Conservation (phyloP, 1,140 invertebrate genomes). For the Ptiloglossa arizonensis region DNA sequence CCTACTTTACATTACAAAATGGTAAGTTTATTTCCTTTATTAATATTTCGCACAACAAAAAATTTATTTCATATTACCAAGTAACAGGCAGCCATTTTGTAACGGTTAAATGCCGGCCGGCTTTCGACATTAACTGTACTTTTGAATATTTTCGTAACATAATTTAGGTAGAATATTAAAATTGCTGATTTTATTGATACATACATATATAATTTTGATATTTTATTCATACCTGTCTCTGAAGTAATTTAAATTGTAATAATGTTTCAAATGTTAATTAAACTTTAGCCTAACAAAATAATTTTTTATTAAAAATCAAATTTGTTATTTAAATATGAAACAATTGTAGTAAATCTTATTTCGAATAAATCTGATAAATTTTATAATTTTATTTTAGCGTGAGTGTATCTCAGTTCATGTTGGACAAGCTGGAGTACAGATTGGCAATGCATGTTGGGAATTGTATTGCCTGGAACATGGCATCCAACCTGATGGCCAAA, state of each 20-base stretch:
- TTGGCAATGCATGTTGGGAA: constrained; percentile 84
- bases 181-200: too few species aligned
- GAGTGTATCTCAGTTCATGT: constrained; percentile 83
- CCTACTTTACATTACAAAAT: constrained; percentile 51
- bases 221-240: not conserved
- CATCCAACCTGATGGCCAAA: constrained; percentile 63
- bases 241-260: too few species aligned
- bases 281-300: not conserved
- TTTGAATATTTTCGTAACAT: not conserved
- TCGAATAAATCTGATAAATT: not conserved
- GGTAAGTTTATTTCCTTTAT: constrained; percentile 42
- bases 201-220: too few species aligned
- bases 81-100: constrained; percentile 51
- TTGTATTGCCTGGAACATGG: constrained; percentile 75
- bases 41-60: not conserved
- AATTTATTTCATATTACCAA: not conserved
- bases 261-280: not conserved
- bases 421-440: constrained; percentile 83
- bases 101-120: constrained; percentile 63
- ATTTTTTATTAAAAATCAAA: too few species aligned
- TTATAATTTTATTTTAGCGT: constrained; percentile 64
- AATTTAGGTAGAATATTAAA: too few species aligned
- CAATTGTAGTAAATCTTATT: too few species aligned
- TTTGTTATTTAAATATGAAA: too few species aligned
- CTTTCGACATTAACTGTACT: not conserved